Evolutionary conservation across 2,797 vertebrate species (phyloP).

Genomic region (Hapalemur alaotrensis): DNA sequence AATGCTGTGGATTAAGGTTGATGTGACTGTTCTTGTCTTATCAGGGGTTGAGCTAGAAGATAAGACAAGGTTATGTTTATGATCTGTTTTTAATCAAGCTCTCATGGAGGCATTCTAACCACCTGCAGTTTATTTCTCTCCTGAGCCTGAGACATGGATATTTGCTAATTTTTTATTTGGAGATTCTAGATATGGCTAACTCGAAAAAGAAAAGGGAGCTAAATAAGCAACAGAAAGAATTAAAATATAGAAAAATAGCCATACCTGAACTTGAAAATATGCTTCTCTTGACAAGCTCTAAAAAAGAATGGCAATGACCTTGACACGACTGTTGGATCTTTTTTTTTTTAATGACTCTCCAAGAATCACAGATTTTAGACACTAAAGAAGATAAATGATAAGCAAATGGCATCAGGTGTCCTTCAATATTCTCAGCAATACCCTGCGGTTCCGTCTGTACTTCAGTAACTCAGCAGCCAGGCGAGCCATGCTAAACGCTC

Average conservation of each 20-base stretch:
- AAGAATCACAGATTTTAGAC: conserved; percentile 69
- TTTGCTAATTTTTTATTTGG: not conserved
- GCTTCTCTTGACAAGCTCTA: conserved; percentile 66
- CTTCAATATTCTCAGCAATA: conserved; percentile 59
- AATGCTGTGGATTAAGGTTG: fast-evolving
- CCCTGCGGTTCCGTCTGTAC: conserved; percentile 64
- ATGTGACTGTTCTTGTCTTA: not conserved
- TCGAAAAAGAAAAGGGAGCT: not conserved
- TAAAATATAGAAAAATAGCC: conserved; percentile 56
- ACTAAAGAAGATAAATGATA: conserved; percentile 76
- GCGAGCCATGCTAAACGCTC: conserved; percentile 62
- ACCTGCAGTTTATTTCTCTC: not conserved
- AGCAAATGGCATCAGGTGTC: conserved; percentile 54
- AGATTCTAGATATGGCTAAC: not conserved
- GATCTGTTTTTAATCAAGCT: not conserved
- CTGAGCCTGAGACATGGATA: not conserved
- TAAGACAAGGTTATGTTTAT: not conserved
- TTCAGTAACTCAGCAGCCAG: conserved; percentile 63
- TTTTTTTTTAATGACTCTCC: not conserved
- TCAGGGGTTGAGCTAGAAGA: fast-evolving
- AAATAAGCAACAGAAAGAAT: not conserved
- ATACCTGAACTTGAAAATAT: conserved; percentile 10
- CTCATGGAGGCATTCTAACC: not conserved
- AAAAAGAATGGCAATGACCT: conserved; percentile 51
- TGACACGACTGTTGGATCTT: conserved; percentile 43